These are phyloP conservation scores for Tetramorium alpestre DNA, from an alignment of 1,140 invertebrate genomes.

Conservation along the genomic window DNA sequence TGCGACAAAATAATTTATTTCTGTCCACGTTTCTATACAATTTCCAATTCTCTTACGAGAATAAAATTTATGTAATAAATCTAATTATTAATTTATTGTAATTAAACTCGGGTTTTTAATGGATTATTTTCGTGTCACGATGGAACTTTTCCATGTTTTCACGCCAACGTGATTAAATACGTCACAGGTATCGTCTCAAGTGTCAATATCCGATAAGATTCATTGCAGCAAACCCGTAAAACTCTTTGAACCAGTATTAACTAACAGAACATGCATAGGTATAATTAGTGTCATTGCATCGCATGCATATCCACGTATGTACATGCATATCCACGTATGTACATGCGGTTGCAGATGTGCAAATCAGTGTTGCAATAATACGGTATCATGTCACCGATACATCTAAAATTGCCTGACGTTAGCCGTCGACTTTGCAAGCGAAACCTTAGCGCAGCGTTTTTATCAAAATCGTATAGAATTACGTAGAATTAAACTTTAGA, in stretches of 20 bases:
- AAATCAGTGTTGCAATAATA: not conserved
- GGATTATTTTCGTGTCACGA: not conserved
- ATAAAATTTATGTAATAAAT: not conserved
- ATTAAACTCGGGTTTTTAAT: not conserved
- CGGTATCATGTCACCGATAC: not conserved
- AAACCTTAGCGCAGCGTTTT: not conserved
- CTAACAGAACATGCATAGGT: not conserved
- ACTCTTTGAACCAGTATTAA: constrained; percentile 21
- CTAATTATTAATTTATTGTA: not conserved
- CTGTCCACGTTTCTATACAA: not conserved
- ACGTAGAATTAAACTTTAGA: not conserved
- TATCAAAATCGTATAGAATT: not conserved
- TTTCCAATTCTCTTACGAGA: not conserved
- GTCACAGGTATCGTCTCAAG: not conserved
- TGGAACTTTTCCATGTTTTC: not conserved
- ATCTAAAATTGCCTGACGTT: not conserved
- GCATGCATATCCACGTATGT: not conserved
- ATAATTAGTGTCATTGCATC: not conserved
- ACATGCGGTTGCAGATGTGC: not conserved
- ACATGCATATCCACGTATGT: not conserved
- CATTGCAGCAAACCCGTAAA: not conserved
- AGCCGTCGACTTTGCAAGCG: not conserved
- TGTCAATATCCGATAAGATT: not conserved
- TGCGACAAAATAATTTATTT: not conserved
- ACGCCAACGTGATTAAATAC: not conserved